phyloP scores from a whole-genome alignment of 2,113 vertebrate genomes.

The Ptilonorhynchus violaceus region DNA sequence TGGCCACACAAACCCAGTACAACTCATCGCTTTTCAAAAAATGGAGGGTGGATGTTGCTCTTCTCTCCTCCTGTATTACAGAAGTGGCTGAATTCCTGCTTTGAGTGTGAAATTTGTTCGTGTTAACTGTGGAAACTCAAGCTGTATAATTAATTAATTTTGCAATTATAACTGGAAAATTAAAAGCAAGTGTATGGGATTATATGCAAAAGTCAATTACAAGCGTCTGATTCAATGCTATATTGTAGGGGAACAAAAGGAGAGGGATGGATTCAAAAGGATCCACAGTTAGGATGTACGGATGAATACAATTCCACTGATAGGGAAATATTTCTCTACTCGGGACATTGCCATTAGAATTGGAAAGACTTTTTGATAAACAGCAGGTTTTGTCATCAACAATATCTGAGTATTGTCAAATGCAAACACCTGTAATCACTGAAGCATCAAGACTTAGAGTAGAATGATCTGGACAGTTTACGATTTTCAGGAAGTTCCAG shows the following conservation, averaged over 20 bases:
- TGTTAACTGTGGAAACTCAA: neutral
- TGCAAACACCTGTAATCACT: neutral
- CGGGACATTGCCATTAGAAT: neutral
- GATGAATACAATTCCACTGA: neutral
- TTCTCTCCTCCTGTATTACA: neutral
- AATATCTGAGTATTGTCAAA: neutral
- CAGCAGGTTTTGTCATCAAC: neutral
- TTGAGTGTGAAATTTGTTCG: neutral
- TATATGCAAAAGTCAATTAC: neutral
- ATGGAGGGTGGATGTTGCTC: rapidly evolving
- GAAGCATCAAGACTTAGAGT: neutral
- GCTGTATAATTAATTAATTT: neutral
- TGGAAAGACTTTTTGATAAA: neutral
- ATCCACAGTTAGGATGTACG: neutral
- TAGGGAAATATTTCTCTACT: neutral
- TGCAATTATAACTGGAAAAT: neutral
- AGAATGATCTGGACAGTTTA: neutral
- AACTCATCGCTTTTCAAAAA: neutral
- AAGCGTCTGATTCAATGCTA: neutral
- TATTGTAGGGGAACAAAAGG: neutral
- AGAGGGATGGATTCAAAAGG: neutral
- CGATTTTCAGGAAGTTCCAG: neutral
- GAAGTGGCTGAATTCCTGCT: neutral
- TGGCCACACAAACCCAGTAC: neutral
- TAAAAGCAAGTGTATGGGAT: neutral